Evolutionary conservation across 2,888 invertebrate genomes (phyloP).

Genomic region (Allophyes oxyacanthae): DNA sequence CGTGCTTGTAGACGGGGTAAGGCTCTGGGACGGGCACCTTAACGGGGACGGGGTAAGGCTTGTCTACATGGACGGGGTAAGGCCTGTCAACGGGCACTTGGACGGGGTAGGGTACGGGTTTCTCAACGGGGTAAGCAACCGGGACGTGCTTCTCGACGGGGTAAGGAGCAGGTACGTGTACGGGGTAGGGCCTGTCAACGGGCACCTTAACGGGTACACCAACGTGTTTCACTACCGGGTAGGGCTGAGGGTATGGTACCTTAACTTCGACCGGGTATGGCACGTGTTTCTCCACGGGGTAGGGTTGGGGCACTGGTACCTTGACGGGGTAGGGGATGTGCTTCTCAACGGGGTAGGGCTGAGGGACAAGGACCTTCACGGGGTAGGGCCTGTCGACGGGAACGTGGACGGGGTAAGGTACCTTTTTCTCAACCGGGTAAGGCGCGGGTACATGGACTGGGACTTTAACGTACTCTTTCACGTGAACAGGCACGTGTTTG

Average conservation of each 20-base stretch:
- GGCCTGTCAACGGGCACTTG: conserved; percentile 91
- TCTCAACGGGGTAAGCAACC: conserved; percentile 90
- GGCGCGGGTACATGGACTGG: conserved; percentile 93
- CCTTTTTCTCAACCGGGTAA: conserved; percentile 94
- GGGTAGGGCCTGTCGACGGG: conserved; percentile 94
- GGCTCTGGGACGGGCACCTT: conserved; percentile 89
- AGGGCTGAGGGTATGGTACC: conserved; percentile 93
- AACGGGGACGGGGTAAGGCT: conserved; percentile 86
- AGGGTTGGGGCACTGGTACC: conserved; percentile 93
- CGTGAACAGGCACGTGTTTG: conserved; percentile 92
- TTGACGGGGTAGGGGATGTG: conserved; percentile 93
- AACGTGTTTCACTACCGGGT: conserved; percentile 91
- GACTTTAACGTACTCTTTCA: conserved; percentile 94
- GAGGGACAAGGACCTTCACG: conserved; percentile 93
- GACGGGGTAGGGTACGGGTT: conserved; percentile 90
- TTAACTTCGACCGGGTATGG: conserved; percentile 93
- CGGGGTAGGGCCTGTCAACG: conserved; percentile 92
- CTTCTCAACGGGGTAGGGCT: conserved; percentile 94
- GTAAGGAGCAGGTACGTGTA: conserved; percentile 91
- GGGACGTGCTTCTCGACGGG: conserved; percentile 90
- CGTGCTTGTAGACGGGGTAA: conserved; percentile 91
- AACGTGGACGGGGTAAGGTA: conserved; percentile 92
- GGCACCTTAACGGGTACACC: conserved; percentile 91
- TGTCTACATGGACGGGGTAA: conserved; percentile 88
- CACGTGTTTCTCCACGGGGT: conserved; percentile 93